A percentile compares a stretch with the other conserved stretches of the same genome.
Conservation (phyloP, 2,797 vertebrate genomes). For the Podargus strigoides region DNA sequence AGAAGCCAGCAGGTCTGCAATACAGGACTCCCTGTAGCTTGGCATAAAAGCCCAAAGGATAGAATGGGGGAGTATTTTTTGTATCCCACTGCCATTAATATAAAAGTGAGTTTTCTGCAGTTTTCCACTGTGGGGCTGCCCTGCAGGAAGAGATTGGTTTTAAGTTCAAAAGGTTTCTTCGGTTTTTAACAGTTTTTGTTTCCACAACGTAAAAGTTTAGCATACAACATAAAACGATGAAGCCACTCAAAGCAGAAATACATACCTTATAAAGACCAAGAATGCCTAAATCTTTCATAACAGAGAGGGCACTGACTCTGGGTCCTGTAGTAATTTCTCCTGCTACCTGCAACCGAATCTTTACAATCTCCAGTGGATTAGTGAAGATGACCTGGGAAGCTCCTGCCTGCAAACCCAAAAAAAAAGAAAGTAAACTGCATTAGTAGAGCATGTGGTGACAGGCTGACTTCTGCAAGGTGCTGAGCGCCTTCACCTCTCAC, state of each 20-base stretch:
- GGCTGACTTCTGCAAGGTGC: neutral
- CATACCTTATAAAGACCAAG: conserved; percentile 97
- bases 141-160: conserved; percentile 53
- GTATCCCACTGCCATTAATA: conserved; percentile 50
- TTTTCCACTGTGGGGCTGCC: conserved; percentile 36
- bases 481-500: neutral
- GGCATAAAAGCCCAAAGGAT: conserved; percentile 35
- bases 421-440: neutral
- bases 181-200: conserved; percentile 4
- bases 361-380: conserved; percentile 98
- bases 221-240: neutral
- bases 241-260: neutral
- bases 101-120: conserved; percentile 43
- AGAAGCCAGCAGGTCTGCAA: conserved; percentile 51
- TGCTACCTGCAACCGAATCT: conserved; percentile 97
- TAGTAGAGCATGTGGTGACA: neutral
- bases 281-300: conserved; percentile 92
- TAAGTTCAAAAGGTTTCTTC: conserved; percentile 17
- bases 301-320: conserved; percentile 90
- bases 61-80: neutral
- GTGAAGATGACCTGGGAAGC: conserved; percentile 98
- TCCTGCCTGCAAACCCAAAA: conserved; percentile 83
- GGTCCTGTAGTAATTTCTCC: conserved; percentile 98
- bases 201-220: neutral
- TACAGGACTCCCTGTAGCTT: conserved; percentile 32